Conservation (phyloP, 2,113 vertebrate genomes). For the Engystomops pustulosus region DNA sequence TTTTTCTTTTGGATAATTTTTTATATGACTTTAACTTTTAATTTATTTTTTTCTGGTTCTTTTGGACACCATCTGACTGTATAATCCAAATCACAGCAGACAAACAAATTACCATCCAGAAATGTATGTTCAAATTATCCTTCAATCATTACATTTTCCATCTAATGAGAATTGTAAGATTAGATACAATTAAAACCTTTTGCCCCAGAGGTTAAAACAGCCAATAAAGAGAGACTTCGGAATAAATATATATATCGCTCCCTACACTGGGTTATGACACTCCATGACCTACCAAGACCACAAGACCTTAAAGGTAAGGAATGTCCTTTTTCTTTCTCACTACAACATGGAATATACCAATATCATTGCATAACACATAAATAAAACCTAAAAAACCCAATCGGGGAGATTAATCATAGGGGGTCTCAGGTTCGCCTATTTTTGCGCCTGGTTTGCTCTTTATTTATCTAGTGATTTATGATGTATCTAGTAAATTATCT, state of each 20-base stretch:
- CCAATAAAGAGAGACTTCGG: background rate
- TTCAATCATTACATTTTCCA: background rate
- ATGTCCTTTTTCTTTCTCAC: too few relatives aligned
- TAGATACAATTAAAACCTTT: background rate
- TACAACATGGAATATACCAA: too few relatives aligned
- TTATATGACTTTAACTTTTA: background rate
- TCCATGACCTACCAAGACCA: background rate
- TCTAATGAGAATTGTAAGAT: background rate
- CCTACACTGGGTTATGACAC: background rate
- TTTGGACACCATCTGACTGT: too few relatives aligned
- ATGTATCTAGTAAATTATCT: background rate
- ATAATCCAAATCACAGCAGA: background rate
- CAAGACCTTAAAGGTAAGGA: background rate
- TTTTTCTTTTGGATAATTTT: too few relatives aligned
- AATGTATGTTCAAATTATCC: background rate
- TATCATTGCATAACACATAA: too few relatives aligned
- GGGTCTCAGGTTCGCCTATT: too few relatives aligned
- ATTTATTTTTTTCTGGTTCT: background rate
- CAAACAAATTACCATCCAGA: background rate
- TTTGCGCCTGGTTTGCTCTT: too few relatives aligned
- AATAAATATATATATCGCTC: background rate
- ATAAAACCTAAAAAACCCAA: too few relatives aligned
- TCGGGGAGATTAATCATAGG: too few relatives aligned
- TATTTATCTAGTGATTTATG: background rate
- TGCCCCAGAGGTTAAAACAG: slow-evolving; percentile 3